phyloP scores from a whole-genome alignment of 2,888 invertebrate genomes.

The Zaprionus bogoriensis region DNA sequence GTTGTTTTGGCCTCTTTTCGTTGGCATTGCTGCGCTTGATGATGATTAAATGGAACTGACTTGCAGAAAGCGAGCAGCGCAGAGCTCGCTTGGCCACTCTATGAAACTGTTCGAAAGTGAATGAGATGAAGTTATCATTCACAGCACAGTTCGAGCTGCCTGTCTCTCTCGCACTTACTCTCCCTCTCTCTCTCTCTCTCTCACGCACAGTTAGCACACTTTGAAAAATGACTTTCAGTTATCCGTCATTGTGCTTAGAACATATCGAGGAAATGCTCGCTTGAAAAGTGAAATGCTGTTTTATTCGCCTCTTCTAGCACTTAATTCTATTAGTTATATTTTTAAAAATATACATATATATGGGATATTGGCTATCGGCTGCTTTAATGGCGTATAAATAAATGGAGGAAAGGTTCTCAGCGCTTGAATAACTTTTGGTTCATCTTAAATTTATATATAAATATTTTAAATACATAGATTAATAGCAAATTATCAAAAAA shows the following conservation, averaged over 20 bases:
- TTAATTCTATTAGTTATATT: conserved; percentile 33
- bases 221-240: conserved; percentile 44
- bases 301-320: conserved; percentile 30
- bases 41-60: conserved; percentile 53
- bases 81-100: not conserved
- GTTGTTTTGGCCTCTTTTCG: not conserved
- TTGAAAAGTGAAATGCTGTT: conserved; percentile 18
- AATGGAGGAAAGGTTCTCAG: not conserved
- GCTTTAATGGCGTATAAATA: not conserved
- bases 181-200: not conserved
- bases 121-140: conserved; percentile 43
- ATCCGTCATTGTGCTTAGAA: conserved; percentile 32
- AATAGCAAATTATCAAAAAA: no score
- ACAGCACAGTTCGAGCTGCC: not conserved
- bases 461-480: no score
- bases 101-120: conserved; percentile 18
- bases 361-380: not conserved
- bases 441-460: no score
- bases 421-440: no score
- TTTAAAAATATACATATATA: conserved; percentile 1
- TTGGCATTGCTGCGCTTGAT: conserved; percentile 9
- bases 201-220: not conserved
- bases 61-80: conserved; percentile 34
- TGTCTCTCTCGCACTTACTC: not conserved
- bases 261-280: conserved; percentile 35